Percentiles rank a stretch among this genome's conserved stretches.
Evolutionary conservation across 2,888 invertebrate genomes (phyloP).

Genomic region (Selenia dentaria): DNA sequence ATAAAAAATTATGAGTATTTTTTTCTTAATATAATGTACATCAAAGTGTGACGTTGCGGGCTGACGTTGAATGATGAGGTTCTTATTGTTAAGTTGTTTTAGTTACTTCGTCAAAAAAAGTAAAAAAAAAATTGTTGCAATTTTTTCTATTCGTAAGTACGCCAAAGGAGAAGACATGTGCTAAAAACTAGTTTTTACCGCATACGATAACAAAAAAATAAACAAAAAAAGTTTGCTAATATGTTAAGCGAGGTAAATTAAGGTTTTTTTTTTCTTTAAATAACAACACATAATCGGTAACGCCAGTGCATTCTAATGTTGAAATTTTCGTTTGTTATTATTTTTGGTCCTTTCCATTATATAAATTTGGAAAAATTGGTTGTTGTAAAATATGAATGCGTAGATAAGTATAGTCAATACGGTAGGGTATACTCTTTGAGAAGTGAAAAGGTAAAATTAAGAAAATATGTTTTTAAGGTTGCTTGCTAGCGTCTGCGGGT

Average conservation of each 20-base stretch:
- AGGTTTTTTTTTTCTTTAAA: conserved; percentile 29
- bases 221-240: conserved; percentile 66
- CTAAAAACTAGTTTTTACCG: conserved; percentile 38
- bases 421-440: conserved; percentile 44
- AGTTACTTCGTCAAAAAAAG: conserved; percentile 54
- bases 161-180: conserved; percentile 75
- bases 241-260: conserved; percentile 53
- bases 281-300: conserved; percentile 24
- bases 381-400: conserved; percentile 66
- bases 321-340: conserved; percentile 35
- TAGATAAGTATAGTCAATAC: conserved; percentile 46
- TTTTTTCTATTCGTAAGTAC: conserved; percentile 70
- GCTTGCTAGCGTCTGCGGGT: conserved; percentile 54
- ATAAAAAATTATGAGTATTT: conserved; percentile 1
- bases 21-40: conserved; percentile 25
- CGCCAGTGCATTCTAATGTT: conserved; percentile 29
- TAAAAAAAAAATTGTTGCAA: conserved; percentile 64
- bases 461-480: conserved; percentile 60
- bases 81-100: conserved; percentile 73
- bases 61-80: conserved; percentile 50
- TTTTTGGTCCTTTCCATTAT: conserved; percentile 35
- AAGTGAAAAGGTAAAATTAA: conserved; percentile 49
- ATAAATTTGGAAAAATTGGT: conserved; percentile 52
- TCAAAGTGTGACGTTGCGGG: conserved; percentile 41
- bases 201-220: conserved; percentile 36